Percentiles rank a stretch among this genome's conserved stretches.
Conservation (phyloP, 2,888 invertebrate genomes). For the Micropterix aruncella region DNA sequence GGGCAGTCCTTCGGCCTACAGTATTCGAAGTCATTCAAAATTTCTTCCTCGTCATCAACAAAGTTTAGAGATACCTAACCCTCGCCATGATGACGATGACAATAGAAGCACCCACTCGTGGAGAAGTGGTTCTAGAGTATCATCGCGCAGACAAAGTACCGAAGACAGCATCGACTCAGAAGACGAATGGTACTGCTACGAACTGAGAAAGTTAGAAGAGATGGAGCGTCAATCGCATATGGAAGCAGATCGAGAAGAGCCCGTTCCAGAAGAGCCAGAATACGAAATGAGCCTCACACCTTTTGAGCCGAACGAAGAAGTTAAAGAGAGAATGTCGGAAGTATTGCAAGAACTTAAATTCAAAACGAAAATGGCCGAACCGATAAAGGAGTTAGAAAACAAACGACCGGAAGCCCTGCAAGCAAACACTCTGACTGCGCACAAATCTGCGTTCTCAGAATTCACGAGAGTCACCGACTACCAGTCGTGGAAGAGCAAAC, state of each 20-base stretch:
- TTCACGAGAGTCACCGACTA: slow-evolving; percentile 37
- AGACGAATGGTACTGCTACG: slow-evolving; percentile 89
- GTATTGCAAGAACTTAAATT: slow-evolving; percentile 63
- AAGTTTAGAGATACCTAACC: slow-evolving; percentile 66
- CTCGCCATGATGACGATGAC: slow-evolving; percentile 65
- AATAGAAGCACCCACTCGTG: slow-evolving; percentile 78
- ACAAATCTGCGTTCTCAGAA: slow-evolving; percentile 21
- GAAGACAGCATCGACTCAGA: slow-evolving; percentile 89
- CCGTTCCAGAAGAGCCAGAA: slow-evolving; percentile 45
- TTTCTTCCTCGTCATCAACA: slow-evolving; percentile 57
- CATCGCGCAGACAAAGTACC: slow-evolving; percentile 78
- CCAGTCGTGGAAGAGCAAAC: slow-evolving; percentile 23
- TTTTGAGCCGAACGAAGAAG: slow-evolving; percentile 50
- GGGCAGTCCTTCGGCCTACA: slow-evolving; percentile 51
- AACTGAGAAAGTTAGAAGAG: slow-evolving; percentile 73
- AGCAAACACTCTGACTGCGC: slow-evolving; percentile 17
- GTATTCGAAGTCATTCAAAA: slow-evolving; percentile 41
- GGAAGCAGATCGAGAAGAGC: slow-evolving; percentile 48
- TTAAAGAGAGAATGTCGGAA: slow-evolving; percentile 68
- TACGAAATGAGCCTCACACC: slow-evolving; percentile 31
- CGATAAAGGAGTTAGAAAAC: slow-evolving; percentile 13
- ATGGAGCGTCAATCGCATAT: slow-evolving; percentile 62
- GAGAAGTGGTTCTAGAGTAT: slow-evolving; percentile 72
- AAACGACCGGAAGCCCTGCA: slow-evolving; percentile 16
- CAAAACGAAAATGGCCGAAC: slow-evolving; percentile 35